phyloP scores from a whole-genome alignment of 1,140 invertebrate genomes.

The Microplitis mediator region DNA sequence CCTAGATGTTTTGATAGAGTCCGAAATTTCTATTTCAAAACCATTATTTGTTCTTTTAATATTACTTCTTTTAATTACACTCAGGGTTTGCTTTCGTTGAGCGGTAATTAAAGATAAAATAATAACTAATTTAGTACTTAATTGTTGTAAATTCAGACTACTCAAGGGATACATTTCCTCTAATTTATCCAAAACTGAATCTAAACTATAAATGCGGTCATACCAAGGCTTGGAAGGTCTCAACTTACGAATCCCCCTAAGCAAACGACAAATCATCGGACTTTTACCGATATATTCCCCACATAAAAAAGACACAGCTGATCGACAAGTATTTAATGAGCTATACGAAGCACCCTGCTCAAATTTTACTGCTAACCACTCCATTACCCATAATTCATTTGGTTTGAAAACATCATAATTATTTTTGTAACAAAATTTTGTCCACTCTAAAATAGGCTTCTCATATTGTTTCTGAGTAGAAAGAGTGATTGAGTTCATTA shows the following conservation, averaged over 20 bases:
- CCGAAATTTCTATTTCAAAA: not conserved
- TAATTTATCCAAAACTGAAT: too few species aligned
- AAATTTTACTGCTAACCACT: not conserved
- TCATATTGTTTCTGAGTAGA: too few species aligned
- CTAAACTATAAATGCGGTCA: too few species aligned
- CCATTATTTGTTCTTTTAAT: not conserved
- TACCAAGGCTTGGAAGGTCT: too few species aligned
- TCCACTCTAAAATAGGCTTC: not conserved
- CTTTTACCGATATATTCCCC: too few species aligned
- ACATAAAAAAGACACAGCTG: too few species aligned
- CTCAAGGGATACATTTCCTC: too few species aligned
- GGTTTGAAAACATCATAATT: not conserved
- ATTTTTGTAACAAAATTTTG: constrained; percentile 1
- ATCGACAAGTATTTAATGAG: too few species aligned
- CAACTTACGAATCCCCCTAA: too few species aligned
- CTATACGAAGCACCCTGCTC: too few species aligned
- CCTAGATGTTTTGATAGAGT: not conserved
- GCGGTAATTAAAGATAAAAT: not conserved
- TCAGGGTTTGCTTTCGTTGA: not conserved
- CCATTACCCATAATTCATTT: not conserved
- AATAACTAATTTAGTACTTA: not conserved
- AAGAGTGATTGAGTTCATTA: not conserved
- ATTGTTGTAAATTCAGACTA: not conserved
- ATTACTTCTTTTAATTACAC: not conserved
- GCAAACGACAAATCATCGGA: too few species aligned